phyloP scores from a whole-genome alignment of 1,140 invertebrate species.

The Drosophila oshimai region DNA sequence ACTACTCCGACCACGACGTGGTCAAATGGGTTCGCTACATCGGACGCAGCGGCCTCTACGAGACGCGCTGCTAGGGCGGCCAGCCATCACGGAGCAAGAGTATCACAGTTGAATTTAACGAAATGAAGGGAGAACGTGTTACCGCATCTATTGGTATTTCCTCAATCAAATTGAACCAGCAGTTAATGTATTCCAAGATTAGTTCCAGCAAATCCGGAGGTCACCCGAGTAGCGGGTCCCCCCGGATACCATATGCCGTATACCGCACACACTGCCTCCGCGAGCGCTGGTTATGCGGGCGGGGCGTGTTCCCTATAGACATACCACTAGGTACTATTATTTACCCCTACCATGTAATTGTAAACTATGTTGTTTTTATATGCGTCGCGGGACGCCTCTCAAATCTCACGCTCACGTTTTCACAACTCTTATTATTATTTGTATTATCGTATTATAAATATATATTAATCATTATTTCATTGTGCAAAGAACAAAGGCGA shows the following conservation, averaged over 20 bases:
- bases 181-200: constrained; percentile 71
- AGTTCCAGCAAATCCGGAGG: constrained; percentile 53
- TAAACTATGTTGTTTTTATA: constrained; percentile 68
- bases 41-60: constrained; percentile 98
- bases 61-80: constrained; percentile 94
- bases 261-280: constrained; percentile 19
- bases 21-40: constrained; percentile 99
- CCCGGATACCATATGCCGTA: constrained; percentile 19
- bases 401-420: constrained; percentile 67
- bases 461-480: constrained; percentile 39
- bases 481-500: constrained; percentile 55
- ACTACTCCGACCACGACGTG: constrained; percentile 99
- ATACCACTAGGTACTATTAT: constrained; percentile 69
- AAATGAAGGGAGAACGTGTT: constrained; percentile 26
- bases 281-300: constrained; percentile 27
- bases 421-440: constrained; percentile 54
- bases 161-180: constrained; percentile 75
- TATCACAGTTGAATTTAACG: constrained; percentile 61
- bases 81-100: constrained; percentile 31
- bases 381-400: constrained; percentile 47
- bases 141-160: constrained; percentile 60
- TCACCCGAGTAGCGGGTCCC: constrained; percentile 13
- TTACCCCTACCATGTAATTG: constrained; percentile 55
- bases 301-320: constrained; percentile 41
- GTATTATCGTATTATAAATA: constrained; percentile 71